A percentile compares a stretch with the other conserved stretches of the same genome.
These are phyloP conservation scores for Cepphus grylle DNA, from an alignment of 2,113 vertebrate species.

Conservation along the genomic window DNA sequence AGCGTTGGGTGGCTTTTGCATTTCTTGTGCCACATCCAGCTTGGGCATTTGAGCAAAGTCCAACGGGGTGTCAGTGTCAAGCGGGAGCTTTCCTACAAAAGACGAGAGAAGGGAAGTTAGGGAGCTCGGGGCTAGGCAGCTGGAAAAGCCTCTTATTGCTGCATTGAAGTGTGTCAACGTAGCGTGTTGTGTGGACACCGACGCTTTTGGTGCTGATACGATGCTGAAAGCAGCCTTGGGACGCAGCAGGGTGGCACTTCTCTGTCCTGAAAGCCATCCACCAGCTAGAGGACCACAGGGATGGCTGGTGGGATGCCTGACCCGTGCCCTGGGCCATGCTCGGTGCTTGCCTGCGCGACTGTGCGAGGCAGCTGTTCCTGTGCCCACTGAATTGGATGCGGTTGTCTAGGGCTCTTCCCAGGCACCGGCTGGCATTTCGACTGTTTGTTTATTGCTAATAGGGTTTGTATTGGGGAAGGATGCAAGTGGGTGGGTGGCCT, in stretches of 20 bases:
- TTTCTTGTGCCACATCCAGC: not conserved
- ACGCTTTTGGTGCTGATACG: not conserved
- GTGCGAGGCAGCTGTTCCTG: not conserved
- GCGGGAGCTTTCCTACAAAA: not conserved
- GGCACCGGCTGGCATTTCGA: conserved; percentile 15
- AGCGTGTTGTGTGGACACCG: accelerated
- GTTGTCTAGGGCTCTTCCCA: conserved; percentile 12
- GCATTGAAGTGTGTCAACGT: accelerated
- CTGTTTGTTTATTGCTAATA: conserved; percentile 57
- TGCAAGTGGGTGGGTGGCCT: conserved; percentile 54
- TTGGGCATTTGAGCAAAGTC: not conserved
- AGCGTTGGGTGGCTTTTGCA: not conserved
- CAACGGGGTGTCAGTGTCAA: not conserved
- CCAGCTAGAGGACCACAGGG: not conserved
- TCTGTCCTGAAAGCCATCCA: not conserved
- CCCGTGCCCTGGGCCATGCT: accelerated
- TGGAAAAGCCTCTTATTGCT: not conserved
- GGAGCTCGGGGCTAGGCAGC: not conserved
- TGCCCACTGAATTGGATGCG: accelerated
- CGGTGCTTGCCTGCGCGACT: not conserved
- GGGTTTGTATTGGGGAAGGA: conserved; percentile 52
- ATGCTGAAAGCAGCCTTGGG: not conserved
- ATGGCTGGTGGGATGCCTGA: not conserved
- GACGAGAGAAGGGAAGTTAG: not conserved
- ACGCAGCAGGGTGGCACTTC: not conserved